phyloP scores from a whole-genome alignment of 2,113 vertebrate species.

The Jaculus jaculus region DNA sequence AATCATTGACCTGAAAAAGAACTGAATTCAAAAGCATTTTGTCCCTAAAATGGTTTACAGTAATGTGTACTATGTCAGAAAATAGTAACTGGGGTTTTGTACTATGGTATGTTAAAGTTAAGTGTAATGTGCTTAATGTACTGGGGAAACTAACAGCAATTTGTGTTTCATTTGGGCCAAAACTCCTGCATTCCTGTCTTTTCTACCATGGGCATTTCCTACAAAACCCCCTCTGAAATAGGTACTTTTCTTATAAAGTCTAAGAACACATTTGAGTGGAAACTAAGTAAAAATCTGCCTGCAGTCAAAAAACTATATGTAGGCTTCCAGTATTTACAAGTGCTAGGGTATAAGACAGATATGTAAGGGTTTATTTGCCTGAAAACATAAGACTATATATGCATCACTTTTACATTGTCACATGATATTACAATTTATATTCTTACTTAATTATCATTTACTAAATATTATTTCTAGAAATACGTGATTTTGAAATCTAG shows the following conservation, averaged over 20 bases:
- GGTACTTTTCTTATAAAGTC: not conserved
- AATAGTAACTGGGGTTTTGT: not conserved
- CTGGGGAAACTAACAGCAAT: not conserved
- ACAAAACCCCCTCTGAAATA: not conserved
- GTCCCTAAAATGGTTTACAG: not conserved
- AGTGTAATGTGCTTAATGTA: not conserved
- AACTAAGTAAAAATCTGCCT: conserved; percentile 24
- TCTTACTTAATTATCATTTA: not conserved
- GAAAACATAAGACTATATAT: not conserved
- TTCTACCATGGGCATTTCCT: not conserved
- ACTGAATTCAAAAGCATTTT: not conserved
- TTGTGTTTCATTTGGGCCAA: not conserved
- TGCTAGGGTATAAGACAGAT: not conserved
- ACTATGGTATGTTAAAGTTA: not conserved
- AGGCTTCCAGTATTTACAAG: not conserved
- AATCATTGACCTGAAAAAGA: not conserved
- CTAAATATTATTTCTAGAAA: conserved; percentile 18
- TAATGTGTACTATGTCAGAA: not conserved
- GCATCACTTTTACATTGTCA: not conserved
- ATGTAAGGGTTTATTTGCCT: not conserved
- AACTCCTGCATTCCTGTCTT: not conserved
- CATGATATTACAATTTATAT: not conserved
- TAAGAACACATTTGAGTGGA: not conserved
- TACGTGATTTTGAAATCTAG: conserved; percentile 21
- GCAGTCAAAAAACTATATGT: not conserved